Evolutionary conservation across 2,888 invertebrate species (phyloP).

Genomic region (Galeruca laticollis): DNA sequence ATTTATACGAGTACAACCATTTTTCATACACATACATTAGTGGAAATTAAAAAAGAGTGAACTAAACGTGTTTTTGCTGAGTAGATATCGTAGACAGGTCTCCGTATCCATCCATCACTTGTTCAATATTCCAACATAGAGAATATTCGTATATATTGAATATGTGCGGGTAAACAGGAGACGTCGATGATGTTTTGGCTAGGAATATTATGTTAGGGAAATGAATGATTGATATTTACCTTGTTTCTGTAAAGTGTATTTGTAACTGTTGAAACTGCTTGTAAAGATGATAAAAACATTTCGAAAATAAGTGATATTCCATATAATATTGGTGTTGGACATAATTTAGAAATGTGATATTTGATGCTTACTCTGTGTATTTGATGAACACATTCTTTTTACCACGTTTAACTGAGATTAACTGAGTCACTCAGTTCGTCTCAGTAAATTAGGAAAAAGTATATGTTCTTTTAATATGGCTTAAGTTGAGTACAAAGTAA

Average conservation of each 20-base stretch:
- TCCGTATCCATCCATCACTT: conserved; percentile 31
- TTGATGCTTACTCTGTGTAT: no score
- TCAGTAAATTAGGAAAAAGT: no score
- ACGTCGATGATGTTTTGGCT: neutral
- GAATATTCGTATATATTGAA: conserved; percentile 36
- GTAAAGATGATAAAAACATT: no score
- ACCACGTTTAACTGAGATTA: no score
- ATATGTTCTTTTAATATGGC: no score
- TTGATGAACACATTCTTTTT: no score
- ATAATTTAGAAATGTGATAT: no score
- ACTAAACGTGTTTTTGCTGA: neutral
- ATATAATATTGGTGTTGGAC: no score
- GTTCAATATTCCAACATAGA: conserved; percentile 34
- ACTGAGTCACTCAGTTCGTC: no score
- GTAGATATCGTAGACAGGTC: conserved; percentile 33
- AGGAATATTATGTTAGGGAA: neutral
- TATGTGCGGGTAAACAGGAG: conserved; percentile 17
- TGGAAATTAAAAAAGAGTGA: conserved; percentile 24
- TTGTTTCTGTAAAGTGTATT: neutral
- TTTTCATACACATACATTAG: conserved; percentile 7
- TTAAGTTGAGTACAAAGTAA: no score
- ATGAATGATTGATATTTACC: neutral
- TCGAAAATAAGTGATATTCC: no score
- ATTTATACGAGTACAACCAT: neutral
- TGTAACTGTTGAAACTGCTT: no score